These are phyloP conservation scores for Neomonachus schauinslandi DNA, from an alignment of 2,113 vertebrate species.

Conservation along the genomic window DNA sequence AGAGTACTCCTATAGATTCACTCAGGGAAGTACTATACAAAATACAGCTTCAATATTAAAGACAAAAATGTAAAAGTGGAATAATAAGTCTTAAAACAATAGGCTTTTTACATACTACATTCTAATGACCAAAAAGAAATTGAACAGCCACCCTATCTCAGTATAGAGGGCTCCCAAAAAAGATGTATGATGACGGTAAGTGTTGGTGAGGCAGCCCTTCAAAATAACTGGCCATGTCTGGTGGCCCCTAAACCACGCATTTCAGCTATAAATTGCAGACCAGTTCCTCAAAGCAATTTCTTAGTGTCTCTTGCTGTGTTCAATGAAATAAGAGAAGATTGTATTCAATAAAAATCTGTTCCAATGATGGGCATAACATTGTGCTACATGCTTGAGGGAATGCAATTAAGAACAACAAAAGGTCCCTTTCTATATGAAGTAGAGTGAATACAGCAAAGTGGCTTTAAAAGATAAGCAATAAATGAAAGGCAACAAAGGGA, in stretches of 20 bases:
- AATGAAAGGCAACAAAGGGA: constrained; percentile 1
- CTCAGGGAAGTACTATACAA: neutral
- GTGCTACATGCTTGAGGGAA: neutral
- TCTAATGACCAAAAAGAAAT: neutral
- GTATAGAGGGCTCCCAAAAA: neutral
- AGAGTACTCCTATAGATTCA: neutral
- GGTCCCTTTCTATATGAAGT: neutral
- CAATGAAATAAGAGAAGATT: neutral
- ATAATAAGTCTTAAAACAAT: neutral
- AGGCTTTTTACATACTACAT: neutral
- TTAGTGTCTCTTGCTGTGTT: neutral
- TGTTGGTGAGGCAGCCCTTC: neutral
- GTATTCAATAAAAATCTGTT: neutral
- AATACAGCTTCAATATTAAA: constrained; percentile 1
- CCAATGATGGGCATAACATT: neutral
- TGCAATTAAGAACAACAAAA: neutral
- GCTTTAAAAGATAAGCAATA: neutral
- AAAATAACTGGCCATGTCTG: neutral
- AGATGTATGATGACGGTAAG: neutral
- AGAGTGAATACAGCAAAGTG: neutral
- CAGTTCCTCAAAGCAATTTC: neutral
- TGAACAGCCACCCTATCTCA: neutral
- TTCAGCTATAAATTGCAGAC: neutral
- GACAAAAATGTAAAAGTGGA: neutral
- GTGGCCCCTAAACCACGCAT: neutral